Conservation (phyloP, 2,113 vertebrate genomes). For the Scortum barcoo region DNA sequence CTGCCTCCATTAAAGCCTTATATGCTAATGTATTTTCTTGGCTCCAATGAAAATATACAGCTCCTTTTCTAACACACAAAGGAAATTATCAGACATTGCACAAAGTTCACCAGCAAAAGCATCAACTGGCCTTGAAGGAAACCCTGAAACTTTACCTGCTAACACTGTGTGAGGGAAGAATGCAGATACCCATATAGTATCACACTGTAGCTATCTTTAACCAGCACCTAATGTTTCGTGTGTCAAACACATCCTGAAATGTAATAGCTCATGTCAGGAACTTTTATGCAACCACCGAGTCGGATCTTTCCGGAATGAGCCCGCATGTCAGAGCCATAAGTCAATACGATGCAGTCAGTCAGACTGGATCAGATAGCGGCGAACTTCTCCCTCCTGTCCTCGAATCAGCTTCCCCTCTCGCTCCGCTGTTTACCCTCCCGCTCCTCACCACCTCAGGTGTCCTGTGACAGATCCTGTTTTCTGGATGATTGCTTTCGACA, state of each 20-base stretch:
- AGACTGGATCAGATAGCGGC: slow-evolving; percentile 35
- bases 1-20: too few relatives aligned
- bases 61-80: not conserved
- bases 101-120: not conserved
- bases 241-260: slow-evolving; percentile 25
- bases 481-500: slow-evolving; percentile 27
- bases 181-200: not conserved
- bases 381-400: slow-evolving; percentile 30
- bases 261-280: slow-evolving; percentile 10
- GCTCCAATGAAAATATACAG: not conserved
- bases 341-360: slow-evolving; percentile 27
- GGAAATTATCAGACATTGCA: not conserved
- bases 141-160: not conserved
- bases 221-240: not conserved
- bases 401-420: slow-evolving; percentile 19
- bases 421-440: slow-evolving; percentile 35
- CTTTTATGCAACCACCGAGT: not conserved
- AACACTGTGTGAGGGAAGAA: not conserved
- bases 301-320: slow-evolving; percentile 2
- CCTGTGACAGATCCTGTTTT: slow-evolving; percentile 59
- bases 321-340: not conserved
- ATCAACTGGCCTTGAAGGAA: not conserved
- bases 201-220: not conserved
- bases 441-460: slow-evolving; percentile 47
- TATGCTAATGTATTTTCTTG: not conserved